phyloP scores from a whole-genome alignment of 2,888 invertebrate genomes.

The Hypsopygia costalis region DNA sequence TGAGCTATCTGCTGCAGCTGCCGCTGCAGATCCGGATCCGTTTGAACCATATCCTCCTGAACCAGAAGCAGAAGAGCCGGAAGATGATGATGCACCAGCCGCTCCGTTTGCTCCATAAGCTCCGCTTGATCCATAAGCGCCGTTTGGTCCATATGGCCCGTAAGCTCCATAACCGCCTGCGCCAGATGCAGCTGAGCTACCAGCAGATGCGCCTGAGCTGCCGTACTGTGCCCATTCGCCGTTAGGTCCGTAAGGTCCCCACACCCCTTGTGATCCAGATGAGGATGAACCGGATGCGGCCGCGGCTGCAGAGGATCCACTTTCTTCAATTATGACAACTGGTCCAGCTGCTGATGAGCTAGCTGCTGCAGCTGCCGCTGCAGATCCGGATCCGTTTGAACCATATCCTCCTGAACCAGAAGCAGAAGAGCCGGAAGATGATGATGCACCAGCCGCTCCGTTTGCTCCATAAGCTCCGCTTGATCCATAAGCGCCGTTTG shows the following conservation, averaged over 20 bases:
- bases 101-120: neutral
- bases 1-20: slow-evolving; percentile 3
- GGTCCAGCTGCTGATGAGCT: neutral
- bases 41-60: slow-evolving; percentile 2
- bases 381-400: neutral
- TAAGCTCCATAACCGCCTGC: neutral
- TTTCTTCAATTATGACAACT: too few species aligned
- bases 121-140: neutral
- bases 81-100: neutral
- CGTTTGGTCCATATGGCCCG: slow-evolving; percentile 6
- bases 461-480: slow-evolving; percentile 8
- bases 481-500: slow-evolving; percentile 2
- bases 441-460: too few species aligned
- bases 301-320: too few species aligned
- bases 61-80: slow-evolving; percentile 5
- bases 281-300: slow-evolving; percentile 10
- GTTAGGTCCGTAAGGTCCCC: slow-evolving; percentile 3
- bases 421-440: slow-evolving; percentile 2
- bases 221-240: slow-evolving; percentile 1
- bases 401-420: neutral
- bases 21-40: slow-evolving; percentile 7
- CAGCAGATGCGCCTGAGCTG: slow-evolving; percentile 6
- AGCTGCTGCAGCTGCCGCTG: neutral
- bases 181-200: neutral
- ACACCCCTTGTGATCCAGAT: neutral